A percentile compares a stretch with the other conserved stretches of the same genome.
Conservation (phyloP, 2,797 vertebrate species). For the Poecilia velifera region DNA sequence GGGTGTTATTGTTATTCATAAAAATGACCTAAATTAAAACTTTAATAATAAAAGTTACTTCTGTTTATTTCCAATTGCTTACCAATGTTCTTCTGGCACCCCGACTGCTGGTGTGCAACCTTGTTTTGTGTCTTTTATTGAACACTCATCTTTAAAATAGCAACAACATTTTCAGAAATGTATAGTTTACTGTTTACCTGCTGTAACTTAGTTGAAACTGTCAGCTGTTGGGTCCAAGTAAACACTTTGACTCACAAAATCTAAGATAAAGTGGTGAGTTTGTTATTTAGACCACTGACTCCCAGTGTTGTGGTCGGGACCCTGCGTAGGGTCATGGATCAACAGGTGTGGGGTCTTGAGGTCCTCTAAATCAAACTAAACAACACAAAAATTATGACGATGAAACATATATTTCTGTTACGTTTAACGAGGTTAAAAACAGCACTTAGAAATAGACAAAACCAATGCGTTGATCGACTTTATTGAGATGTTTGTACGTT, state of each 20-base stretch:
- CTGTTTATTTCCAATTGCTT: not conserved
- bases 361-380: not conserved
- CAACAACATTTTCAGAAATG: not conserved
- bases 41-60: not conserved
- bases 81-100: not conserved
- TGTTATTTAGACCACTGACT: not conserved
- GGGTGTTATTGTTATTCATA: not conserved
- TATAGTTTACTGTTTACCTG: not conserved
- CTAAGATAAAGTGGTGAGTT: not conserved
- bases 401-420: not conserved
- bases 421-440: not conserved
- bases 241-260: not conserved
- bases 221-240: not conserved
- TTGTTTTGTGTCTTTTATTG: not conserved
- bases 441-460: not conserved
- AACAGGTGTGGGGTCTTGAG: not conserved
- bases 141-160: not conserved
- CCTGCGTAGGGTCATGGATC: not conserved
- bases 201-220: not conserved
- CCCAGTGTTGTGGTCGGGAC: not conserved
- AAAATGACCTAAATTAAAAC: not conserved
- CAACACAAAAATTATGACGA: not conserved
- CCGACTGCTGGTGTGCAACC: not conserved
- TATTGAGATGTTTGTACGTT: not conserved
- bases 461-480: not conserved